These are phyloP conservation scores for Atopsyche davidsoni DNA, from an alignment of 1,140 invertebrate genomes.

Conservation along the genomic window DNA sequence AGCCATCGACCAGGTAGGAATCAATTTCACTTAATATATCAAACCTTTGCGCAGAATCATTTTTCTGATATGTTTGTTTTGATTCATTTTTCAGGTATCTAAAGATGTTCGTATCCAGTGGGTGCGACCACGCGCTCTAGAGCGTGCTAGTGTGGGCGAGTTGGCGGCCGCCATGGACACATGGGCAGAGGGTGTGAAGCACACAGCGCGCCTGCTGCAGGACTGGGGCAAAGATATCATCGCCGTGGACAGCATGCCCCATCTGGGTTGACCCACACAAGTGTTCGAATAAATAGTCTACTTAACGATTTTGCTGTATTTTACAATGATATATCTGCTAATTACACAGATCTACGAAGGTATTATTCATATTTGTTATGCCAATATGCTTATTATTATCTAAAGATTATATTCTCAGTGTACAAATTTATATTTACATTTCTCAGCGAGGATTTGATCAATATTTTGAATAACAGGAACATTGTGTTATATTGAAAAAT, in stretches of 20 bases:
- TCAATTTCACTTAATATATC: not conserved
- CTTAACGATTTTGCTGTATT: too few relatives aligned
- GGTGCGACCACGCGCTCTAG: slow-evolving; percentile 39
- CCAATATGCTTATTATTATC: too few relatives aligned
- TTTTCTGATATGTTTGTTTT: not conserved
- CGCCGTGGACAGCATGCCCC: slow-evolving; percentile 13
- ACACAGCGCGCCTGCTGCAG: slow-evolving; percentile 34
- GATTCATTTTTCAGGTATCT: slow-evolving; percentile 33
- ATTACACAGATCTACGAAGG: too few relatives aligned
- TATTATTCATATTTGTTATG: too few relatives aligned
- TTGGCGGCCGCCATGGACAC: slow-evolving; percentile 38
- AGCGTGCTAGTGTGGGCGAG: slow-evolving; percentile 34
- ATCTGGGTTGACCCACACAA: not conserved
- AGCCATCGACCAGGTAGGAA: slow-evolving; percentile 86
- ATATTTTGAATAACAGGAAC: too few relatives aligned
- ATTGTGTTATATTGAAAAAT: too few relatives aligned
- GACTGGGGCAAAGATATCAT: slow-evolving; percentile 28
- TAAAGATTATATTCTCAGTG: too few relatives aligned
- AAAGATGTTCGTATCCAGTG: slow-evolving; percentile 37
- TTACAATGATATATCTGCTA: too few relatives aligned
- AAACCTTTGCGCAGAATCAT: not conserved
- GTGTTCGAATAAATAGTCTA: too few relatives aligned
- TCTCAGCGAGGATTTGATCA: too few relatives aligned
- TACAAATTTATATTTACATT: too few relatives aligned
- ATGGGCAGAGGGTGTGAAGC: slow-evolving; percentile 36